Conservation (phyloP, 2,113 vertebrate genomes). For the Raja brachyura region DNA sequence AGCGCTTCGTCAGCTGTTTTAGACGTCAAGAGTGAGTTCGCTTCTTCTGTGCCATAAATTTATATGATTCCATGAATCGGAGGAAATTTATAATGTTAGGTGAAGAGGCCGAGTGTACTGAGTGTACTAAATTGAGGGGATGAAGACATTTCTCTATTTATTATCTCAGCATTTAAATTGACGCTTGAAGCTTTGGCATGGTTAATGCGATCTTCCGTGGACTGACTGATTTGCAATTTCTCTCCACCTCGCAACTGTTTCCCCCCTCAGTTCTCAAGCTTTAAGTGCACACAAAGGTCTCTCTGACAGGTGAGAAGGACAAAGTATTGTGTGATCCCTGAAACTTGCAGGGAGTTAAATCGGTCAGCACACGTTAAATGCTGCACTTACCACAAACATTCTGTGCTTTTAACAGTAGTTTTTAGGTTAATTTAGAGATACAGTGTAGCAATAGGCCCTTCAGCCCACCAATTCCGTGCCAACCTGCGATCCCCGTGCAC, state of each 20-base stretch:
- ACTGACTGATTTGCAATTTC: background rate
- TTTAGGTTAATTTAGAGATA: too few species aligned
- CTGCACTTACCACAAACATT: background rate
- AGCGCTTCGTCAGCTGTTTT: too few species aligned
- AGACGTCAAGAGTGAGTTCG: too few species aligned
- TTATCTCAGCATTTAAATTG: background rate
- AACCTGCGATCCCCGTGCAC: too few species aligned
- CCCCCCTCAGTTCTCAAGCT: background rate
- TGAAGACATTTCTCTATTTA: background rate
- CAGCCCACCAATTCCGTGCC: too few species aligned
- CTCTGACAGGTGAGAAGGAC: background rate
- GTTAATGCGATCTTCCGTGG: background rate
- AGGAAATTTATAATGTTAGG: background rate
- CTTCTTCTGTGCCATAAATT: too few species aligned
- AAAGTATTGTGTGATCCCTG: background rate
- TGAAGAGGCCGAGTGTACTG: background rate
- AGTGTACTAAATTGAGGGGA: background rate
- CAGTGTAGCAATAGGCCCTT: too few species aligned
- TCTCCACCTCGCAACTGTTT: background rate
- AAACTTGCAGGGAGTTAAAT: background rate
- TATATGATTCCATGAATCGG: too few species aligned
- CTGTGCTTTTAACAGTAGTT: background rate
- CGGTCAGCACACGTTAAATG: background rate
- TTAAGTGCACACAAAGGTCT: background rate
- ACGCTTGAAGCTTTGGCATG: background rate